Evolutionary conservation across 2,113 vertebrate genomes (phyloP).

Genomic region (Cariama cristata): DNA sequence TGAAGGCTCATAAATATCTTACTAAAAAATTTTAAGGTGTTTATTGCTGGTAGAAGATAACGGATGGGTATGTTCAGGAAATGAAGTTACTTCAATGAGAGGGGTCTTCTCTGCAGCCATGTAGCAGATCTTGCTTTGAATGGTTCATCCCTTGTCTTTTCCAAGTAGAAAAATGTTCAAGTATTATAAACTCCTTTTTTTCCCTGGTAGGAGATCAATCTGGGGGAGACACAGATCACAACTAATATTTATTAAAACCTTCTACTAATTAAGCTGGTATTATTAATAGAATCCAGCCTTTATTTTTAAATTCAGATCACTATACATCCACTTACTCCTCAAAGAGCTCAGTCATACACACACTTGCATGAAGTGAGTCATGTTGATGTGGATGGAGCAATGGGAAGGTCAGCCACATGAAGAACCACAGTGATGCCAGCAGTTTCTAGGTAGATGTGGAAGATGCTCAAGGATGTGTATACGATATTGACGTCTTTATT

Average conservation of each 20-base stretch:
- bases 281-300: neutral
- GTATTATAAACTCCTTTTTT: neutral
- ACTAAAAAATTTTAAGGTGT: neutral
- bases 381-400: accelerated
- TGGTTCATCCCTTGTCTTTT: neutral
- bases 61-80: neutral
- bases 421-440: neutral
- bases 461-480: neutral
- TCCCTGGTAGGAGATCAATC: neutral
- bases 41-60: neutral
- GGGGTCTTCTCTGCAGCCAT: neutral
- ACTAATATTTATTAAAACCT: neutral
- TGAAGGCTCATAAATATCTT: neutral
- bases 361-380: accelerated
- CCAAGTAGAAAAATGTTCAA: neutral
- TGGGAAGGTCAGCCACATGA: neutral
- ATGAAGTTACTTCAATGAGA: neutral
- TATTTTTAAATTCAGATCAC: neutral
- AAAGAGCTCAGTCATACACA: neutral
- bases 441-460: neutral
- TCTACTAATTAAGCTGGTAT: neutral
- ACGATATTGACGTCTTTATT: accelerated
- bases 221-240: neutral
- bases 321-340: too few species aligned
- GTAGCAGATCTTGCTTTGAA: accelerated